Evolutionary conservation across 2,797 vertebrate genomes (phyloP), one percentile per base, ranked within the genome.

Genomic region (Crossoptilon crossoptilon): DNA sequence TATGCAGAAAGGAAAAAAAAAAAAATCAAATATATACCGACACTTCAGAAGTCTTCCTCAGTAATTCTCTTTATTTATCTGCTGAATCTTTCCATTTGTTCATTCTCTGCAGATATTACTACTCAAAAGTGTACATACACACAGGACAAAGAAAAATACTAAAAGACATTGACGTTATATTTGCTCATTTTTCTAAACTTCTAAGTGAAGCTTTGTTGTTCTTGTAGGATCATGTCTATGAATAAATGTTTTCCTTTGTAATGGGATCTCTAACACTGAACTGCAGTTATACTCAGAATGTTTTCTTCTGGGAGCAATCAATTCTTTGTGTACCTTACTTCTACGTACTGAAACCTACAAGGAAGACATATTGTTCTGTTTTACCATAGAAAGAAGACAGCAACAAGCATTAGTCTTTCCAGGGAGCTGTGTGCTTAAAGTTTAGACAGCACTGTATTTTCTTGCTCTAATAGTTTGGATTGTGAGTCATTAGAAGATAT

Each of bases 251-350:
- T 74, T 87, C 53, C 33, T 87, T 84, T 88, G 33, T 70, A 69
- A 90, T 49, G 33, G 4, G 1, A 0, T 43, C 39, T 55, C 68
- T 84, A 94, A 87, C 74, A 79, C 44, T 78, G 71, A 92, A 41
- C 63, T 88, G n/a, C n/a, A 41, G 19, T 62, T 90, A 56, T 14
- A 21, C 44, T 64, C 75, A 22, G 41, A 39, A 37, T 10, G 29
- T 68, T 79, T 91, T 88, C 91, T 82, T 77, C 41, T 60, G 55
- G 90, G 75, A 90, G 43, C 18, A 88, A 91, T 94, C 84, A 43
- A n/a, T 72, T 69, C 33, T 84, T 64, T 79, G 55, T 71, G 64
- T 88, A 92, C 63, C 59, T 85, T 68, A 59, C 35, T 56, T 90
- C 73, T 87, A 59, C 39, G 74, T 2, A 5, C 5, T 9, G 88